These are phyloP conservation scores for Rhagophthalmus giganteus DNA, from an alignment of 2,888 invertebrate genomes.

Conservation along the genomic window DNA sequence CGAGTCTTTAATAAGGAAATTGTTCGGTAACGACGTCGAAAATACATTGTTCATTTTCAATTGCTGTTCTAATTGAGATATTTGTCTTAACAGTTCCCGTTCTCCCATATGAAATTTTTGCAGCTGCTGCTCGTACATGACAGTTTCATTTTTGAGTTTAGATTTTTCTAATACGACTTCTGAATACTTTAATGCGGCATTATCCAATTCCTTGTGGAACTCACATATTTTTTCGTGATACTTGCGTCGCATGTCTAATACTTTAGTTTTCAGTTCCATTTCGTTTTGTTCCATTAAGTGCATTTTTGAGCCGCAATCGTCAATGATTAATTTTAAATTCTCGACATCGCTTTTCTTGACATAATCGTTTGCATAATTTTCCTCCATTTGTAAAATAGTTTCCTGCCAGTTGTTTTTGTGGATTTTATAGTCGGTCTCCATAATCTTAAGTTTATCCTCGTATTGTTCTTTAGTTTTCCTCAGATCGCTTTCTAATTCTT, in stretches of 20 bases:
- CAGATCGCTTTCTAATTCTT: conserved; percentile 28
- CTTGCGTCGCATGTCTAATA: conserved; percentile 49
- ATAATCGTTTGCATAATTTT: conserved; percentile 59
- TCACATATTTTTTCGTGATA: conserved; percentile 59
- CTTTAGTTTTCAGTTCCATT: conserved; percentile 40
- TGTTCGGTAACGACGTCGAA: conserved; percentile 34
- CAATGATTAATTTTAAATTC: conserved; percentile 53
- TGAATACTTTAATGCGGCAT: conserved; percentile 73
- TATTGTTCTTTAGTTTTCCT: conserved; percentile 24
- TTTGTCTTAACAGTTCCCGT: conserved; percentile 34
- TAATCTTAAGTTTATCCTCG: conserved; percentile 35
- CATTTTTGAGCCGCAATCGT: conserved; percentile 55
- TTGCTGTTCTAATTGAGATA: conserved; percentile 56
- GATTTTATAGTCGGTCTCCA: conserved; percentile 41
- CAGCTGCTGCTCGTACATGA: conserved; percentile 67
- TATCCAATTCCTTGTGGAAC: conserved; percentile 68
- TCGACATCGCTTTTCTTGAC: conserved; percentile 62
- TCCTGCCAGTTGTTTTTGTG: conserved; percentile 41
- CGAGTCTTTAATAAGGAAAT: conserved; percentile 26
- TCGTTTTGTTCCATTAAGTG: conserved; percentile 43
- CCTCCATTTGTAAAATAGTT: conserved; percentile 52
- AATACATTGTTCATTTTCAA: conserved; percentile 20
- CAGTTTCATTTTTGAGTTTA: conserved; percentile 70
- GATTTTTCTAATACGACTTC: conserved; percentile 74
- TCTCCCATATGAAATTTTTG: conserved; percentile 62